Evolutionary conservation across 2,113 vertebrate genomes (phyloP).

Genomic region (Pelodiscus sinensis): DNA sequence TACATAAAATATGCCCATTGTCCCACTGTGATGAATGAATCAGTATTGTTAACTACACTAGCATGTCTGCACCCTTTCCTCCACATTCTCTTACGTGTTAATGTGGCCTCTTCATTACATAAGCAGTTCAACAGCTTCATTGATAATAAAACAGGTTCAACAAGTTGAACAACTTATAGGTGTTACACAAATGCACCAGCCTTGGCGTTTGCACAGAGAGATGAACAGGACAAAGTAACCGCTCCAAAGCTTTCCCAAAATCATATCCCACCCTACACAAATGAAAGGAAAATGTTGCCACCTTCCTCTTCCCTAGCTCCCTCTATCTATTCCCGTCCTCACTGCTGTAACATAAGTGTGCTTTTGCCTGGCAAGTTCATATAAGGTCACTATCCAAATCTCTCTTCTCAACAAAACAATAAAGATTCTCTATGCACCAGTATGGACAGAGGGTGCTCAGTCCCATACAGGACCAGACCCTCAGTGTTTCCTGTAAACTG

Average conservation of each 20-base stretch:
- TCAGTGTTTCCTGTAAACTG: too few relatives aligned
- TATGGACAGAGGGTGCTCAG: not conserved
- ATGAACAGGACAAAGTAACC: not conserved
- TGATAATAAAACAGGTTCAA: conserved; percentile 48
- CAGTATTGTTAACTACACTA: not conserved
- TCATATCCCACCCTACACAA: not conserved
- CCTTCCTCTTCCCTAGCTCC: conserved; percentile 10
- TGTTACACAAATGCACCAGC: conserved; percentile 1
- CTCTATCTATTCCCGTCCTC: conserved; percentile 52
- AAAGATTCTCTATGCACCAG: conserved; percentile 45
- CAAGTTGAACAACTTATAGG: conserved; percentile 28
- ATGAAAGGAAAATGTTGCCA: not conserved
- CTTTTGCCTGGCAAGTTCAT: conserved; percentile 64
- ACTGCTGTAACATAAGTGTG: conserved; percentile 57
- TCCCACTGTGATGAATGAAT: not conserved
- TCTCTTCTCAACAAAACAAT: conserved; percentile 34
- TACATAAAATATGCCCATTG: not conserved
- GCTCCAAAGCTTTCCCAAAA: not conserved
- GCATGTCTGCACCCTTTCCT: not conserved
- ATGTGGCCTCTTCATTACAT: not conserved
- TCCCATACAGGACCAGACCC: not conserved
- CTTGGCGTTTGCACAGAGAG: not conserved
- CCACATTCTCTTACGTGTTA: not conserved
- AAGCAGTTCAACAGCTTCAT: not conserved
- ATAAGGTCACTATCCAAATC: conserved; percentile 59